Evolutionary conservation across 2,113 vertebrate genomes (phyloP).

Genomic region (Dasyprocta punctata): DNA sequence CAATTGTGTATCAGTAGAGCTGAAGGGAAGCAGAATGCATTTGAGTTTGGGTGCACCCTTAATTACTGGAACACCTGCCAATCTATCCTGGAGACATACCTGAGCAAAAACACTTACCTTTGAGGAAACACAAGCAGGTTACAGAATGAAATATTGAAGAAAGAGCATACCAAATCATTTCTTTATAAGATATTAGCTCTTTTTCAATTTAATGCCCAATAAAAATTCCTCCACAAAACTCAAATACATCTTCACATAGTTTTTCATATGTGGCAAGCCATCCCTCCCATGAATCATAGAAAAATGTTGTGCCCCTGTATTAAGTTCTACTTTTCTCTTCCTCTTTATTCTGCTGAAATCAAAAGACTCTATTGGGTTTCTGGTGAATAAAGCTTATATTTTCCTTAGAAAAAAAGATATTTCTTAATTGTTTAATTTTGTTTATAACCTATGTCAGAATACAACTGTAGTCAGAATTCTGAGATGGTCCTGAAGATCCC

Average conservation of each 20-base stretch:
- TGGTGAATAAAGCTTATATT: background rate
- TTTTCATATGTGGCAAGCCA: background rate
- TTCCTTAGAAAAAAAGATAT: background rate
- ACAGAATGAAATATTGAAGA: background rate
- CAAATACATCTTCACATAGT: background rate
- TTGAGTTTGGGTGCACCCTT: background rate
- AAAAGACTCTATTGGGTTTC: background rate
- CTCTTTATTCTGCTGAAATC: background rate
- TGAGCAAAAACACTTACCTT: background rate
- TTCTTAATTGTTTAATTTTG: background rate
- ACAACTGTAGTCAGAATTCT: background rate
- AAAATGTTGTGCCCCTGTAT: background rate
- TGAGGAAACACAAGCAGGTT: background rate
- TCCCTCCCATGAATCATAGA: background rate
- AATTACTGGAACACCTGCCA: slow-evolving; percentile 18
- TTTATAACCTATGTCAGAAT: background rate
- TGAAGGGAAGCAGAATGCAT: background rate
- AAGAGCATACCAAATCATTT: background rate
- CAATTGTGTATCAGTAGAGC: background rate
- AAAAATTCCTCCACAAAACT: background rate
- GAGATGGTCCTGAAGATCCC: background rate
- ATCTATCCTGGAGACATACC: background rate
- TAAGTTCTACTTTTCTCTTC: background rate
- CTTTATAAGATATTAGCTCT: background rate
- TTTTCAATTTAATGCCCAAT: background rate